Evolutionary conservation across 2,797 vertebrate genomes (phyloP), one percentile per base, ranked within the genome.

Genomic region (Tokudaia muenninki): DNA sequence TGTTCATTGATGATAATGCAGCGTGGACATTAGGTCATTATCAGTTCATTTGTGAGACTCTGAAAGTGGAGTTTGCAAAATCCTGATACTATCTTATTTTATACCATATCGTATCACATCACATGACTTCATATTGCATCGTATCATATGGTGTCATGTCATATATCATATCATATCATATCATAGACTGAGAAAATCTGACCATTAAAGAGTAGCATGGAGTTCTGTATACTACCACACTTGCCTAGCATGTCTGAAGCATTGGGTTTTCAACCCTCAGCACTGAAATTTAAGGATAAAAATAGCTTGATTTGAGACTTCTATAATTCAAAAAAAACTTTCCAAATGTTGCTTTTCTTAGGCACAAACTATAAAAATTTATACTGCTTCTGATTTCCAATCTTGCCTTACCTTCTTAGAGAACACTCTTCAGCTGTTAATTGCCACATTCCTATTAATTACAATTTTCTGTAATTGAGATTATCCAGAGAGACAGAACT

Each of bases 31-130:
- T 75, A 63, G 72, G 61, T 81, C 70, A 2, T 14, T 6, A 89
- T 26, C 87, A 75, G 81, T 57, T 19, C 26, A 92, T 29, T 87
- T 93, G 31, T 92, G 26, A 78, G 75, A 95, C 55, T 87, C n/a
- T 82, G n/a, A 96, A 31, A 95, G 8, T 7, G 19, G 82, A 47
- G 4, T 24, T 84, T 96, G 41, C 75, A 34, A 84, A 80, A 88
- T 67, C 26, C 52, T 16, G 21, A 3, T 90, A 74, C 63, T 94
- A 21, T 55, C 57, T 95, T n/a, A 92, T 92, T 78, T 81, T 91
- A 17, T 31, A 65, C 63, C 9, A 21, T 87, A 80, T 86, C 88
- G 6, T 61, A 50, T 92, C 29, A 91, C 80, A 86, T 86, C 84
- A 17, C 57, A 59, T 59, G 57, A 21, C 57, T 21, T 59, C 57